Conservation (phyloP, 2,888 invertebrate species). For the Sinohyriopsis cumingii region DNA sequence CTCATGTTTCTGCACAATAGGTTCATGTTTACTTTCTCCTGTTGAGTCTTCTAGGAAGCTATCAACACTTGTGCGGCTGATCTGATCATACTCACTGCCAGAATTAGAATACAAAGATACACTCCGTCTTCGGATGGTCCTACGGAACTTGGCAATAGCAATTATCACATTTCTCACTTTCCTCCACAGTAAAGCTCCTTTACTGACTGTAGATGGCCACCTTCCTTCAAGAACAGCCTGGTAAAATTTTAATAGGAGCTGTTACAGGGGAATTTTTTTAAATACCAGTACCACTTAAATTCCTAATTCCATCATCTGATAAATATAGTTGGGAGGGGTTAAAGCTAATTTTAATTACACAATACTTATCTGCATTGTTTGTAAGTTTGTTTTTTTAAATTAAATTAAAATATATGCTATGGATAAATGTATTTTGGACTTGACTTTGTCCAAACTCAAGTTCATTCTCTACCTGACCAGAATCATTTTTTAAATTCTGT, state of each 20-base stretch:
- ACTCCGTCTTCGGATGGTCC: constrained; percentile 76
- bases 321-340: too few species aligned
- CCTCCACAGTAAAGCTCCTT: constrained; percentile 92
- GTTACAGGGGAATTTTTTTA: too few species aligned
- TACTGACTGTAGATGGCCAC: constrained; percentile 87
- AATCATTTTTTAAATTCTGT: too few species aligned
- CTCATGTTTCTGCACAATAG: constrained; percentile 23
- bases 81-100: constrained; percentile 67
- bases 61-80: constrained; percentile 67
- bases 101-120: constrained; percentile 68
- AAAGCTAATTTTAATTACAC: not conserved
- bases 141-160: constrained; percentile 90
- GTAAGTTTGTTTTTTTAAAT: too few species aligned
- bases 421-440: too few species aligned
- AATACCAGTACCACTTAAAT: too few species aligned
- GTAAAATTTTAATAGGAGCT: not conserved
- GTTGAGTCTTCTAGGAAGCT: constrained; percentile 61
- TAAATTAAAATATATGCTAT: too few species aligned
- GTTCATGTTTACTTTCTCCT: constrained; percentile 29
- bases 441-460: too few species aligned
- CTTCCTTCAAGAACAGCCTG: constrained; percentile 90
- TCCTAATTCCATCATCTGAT: too few species aligned
- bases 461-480: too few species aligned
- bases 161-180: constrained; percentile 92
- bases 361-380: not conserved